A percentile compares a stretch with the other conserved stretches of the same genome.
These are phyloP conservation scores for Rhinolophus sinicus DNA, from an alignment of 2,113 vertebrate species.

Conservation along the genomic window DNA sequence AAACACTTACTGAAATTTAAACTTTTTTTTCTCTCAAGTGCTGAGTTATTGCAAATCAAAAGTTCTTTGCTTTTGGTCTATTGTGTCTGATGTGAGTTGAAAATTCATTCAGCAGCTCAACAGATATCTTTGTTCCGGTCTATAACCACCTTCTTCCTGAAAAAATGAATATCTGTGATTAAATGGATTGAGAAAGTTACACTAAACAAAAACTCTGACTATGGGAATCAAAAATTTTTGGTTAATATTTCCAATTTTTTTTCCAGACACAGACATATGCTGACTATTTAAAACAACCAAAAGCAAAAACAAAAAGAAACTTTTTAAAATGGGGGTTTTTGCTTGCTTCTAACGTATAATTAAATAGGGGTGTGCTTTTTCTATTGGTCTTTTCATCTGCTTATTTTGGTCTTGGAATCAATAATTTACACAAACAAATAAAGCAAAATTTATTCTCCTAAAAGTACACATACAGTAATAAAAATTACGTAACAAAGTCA, in stretches of 20 bases:
- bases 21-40: neutral
- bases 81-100: neutral
- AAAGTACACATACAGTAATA: neutral
- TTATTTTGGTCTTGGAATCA: neutral
- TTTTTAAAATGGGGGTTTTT: neutral
- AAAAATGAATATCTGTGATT: neutral
- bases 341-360: neutral
- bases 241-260: neutral
- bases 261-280: neutral
- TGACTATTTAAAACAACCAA: neutral
- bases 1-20: slow-evolving; percentile 22
- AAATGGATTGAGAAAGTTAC: neutral
- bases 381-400: neutral
- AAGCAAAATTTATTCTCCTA: neutral
- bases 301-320: neutral
- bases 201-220: neutral
- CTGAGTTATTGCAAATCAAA: slow-evolving; percentile 5
- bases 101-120: slow-evolving; percentile 1
- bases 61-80: slow-evolving; percentile 12
- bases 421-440: neutral
- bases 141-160: neutral
- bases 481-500: neutral
- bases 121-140: neutral
- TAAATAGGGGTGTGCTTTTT: neutral
- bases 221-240: neutral